A percentile compares a stretch with the other conserved stretches of the same genome.
Conservation (phyloP, 2,113 vertebrate species). For the Odontesthes bonariensis region DNA sequence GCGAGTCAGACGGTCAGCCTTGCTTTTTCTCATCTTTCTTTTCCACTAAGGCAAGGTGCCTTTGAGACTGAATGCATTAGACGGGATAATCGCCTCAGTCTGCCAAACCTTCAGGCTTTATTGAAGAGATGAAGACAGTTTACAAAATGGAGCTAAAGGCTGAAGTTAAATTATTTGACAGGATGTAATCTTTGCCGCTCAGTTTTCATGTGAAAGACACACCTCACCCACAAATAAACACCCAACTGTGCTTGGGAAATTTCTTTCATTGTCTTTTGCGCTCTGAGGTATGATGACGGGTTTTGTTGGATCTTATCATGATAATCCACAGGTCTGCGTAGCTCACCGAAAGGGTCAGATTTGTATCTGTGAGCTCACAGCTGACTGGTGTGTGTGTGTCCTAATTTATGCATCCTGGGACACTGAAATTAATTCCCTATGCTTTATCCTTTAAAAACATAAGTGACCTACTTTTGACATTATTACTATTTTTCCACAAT, state of each 20-base stretch:
- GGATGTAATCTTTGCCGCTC: constrained; percentile 17
- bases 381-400: constrained; percentile 63
- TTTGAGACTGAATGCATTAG: constrained; percentile 55
- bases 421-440: constrained; percentile 73
- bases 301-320: constrained; percentile 55
- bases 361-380: constrained; percentile 70
- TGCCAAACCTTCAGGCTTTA: constrained; percentile 50
- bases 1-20: constrained; percentile 19
- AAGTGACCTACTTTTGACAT: constrained; percentile 74
- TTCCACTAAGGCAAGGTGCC: constrained; percentile 52
- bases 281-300: background rate
- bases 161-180: constrained; percentile 23
- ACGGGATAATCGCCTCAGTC: constrained; percentile 41
- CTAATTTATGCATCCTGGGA: constrained; percentile 65
- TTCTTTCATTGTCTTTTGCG: background rate
- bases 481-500: constrained; percentile 55
- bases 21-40: constrained; percentile 25
- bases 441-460: constrained; percentile 74
- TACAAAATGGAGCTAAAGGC: constrained; percentile 31
- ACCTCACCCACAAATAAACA: background rate
- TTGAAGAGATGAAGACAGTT: constrained; percentile 43
- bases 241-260: background rate
- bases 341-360: constrained; percentile 63
- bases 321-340: constrained; percentile 29
- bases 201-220: background rate